These are phyloP conservation scores for Prostheceraeus crozeri DNA, from an alignment of 2,888 invertebrate genomes.

Conservation along the genomic window DNA sequence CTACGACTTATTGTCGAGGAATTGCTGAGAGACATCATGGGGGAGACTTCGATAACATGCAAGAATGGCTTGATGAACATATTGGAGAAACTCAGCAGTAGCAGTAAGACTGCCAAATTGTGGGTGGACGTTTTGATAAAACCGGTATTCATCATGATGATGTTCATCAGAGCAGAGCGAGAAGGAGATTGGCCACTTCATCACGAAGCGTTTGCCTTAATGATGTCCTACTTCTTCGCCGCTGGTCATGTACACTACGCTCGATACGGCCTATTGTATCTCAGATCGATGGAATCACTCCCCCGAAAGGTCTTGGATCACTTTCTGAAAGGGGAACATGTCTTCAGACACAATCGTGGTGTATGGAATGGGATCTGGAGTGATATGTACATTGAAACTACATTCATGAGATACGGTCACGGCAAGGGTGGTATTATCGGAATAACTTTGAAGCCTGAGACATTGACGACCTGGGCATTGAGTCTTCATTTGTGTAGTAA, in stretches of 20 bases:
- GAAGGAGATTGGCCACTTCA: conserved; percentile 43
- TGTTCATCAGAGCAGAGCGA: conserved; percentile 41
- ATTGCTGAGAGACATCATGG: conserved; percentile 27
- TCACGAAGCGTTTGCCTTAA: conserved; percentile 38
- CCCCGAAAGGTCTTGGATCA: conserved; percentile 36
- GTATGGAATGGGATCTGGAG: conserved; percentile 44
- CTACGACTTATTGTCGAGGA: conserved; percentile 40
- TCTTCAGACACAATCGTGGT: conserved; percentile 42
- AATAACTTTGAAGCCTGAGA: conserved; percentile 33
- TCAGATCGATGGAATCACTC: conserved; percentile 41
- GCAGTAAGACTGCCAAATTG: not conserved
- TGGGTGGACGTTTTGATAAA: conserved; percentile 42
- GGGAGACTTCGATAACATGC: not conserved
- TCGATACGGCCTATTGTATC: conserved; percentile 42
- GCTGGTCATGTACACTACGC: conserved; percentile 43
- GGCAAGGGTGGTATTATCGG: conserved; percentile 43
- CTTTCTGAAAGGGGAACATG: conserved; percentile 42
- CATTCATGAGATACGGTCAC: conserved; percentile 44
- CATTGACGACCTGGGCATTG: conserved; percentile 26
- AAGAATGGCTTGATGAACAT: not conserved
- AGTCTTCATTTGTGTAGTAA: conserved; percentile 38
- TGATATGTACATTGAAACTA: conserved; percentile 44
- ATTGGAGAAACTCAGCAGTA: not conserved
- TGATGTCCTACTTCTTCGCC: conserved; percentile 44
- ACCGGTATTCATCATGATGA: conserved; percentile 41